These are phyloP conservation scores for Heliocidaris tuberculata DNA, from an alignment of 35 echinoderm and acorn worm species.

Conservation along the genomic window DNA sequence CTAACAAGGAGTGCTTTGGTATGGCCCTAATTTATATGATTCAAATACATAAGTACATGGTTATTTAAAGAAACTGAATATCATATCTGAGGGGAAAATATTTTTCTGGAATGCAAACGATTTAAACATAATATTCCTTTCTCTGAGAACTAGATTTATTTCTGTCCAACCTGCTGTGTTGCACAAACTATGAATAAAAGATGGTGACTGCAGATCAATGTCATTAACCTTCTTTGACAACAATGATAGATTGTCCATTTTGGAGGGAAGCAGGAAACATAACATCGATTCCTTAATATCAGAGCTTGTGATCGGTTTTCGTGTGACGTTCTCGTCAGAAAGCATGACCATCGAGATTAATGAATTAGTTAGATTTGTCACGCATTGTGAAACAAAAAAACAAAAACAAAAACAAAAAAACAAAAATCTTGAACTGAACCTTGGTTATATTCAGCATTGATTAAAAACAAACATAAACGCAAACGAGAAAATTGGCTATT, in stretches of 20 bases:
- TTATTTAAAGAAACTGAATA: too few relatives aligned
- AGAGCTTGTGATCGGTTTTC: too few relatives aligned
- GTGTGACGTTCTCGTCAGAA: background rate
- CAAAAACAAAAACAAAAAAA: too few relatives aligned
- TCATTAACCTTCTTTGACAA: background rate
- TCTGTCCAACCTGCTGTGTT: background rate
- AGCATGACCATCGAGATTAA: background rate
- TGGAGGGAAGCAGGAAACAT: background rate
- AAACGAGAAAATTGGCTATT: background rate
- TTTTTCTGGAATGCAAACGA: background rate
- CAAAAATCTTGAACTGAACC: background rate
- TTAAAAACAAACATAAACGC: background rate
- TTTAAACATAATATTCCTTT: too few relatives aligned
- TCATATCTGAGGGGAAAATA: too few relatives aligned
- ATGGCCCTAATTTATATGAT: too few relatives aligned
- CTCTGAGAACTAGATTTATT: background rate
- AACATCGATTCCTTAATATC: background rate
- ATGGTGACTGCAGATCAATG: background rate
- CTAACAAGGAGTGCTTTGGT: too few relatives aligned
- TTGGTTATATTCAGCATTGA: background rate
- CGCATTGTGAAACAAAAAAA: too few relatives aligned
- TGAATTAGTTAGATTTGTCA: background rate
- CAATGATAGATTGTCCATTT: background rate
- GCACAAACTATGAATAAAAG: background rate
- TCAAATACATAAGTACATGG: too few relatives aligned